Evolutionary conservation across 1,140 invertebrate genomes (phyloP).

Genomic region (Eurytemora carolleeae): DNA sequence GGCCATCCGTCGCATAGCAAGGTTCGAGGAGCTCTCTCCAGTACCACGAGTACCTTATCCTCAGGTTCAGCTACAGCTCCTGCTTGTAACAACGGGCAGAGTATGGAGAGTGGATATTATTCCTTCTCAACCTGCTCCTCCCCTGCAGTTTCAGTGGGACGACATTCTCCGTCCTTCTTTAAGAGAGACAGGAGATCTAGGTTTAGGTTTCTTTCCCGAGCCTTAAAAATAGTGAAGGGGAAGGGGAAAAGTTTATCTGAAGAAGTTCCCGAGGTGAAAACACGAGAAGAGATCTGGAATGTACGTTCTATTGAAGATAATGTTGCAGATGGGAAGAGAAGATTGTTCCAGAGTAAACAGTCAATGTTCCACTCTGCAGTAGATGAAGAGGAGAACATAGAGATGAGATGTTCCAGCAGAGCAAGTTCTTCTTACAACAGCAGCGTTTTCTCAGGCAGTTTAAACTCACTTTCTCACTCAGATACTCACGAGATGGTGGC

Average conservation of each 20-base stretch:
- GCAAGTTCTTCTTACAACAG: not conserved
- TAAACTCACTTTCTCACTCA: not conserved
- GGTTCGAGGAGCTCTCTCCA: too few species aligned
- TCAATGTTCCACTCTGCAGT: not conserved
- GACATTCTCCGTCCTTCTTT: not conserved
- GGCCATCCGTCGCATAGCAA: too few species aligned
- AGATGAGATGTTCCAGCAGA: not conserved
- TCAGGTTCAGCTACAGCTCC: not conserved
- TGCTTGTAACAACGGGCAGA: not conserved
- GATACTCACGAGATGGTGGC: not conserved
- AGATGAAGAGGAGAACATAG: not conserved
- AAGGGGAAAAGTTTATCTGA: not conserved
- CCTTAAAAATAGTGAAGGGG: not conserved
- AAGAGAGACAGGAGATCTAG: not conserved
- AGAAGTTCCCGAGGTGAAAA: not conserved
- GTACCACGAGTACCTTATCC: too few species aligned
- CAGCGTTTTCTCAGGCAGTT: not conserved
- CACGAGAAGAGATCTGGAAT: too few species aligned
- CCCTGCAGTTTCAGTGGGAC: not conserved
- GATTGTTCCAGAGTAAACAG: not conserved
- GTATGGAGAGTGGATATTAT: not conserved
- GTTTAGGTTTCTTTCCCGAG: not conserved
- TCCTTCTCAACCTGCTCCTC: not conserved
- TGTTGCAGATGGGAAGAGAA: not conserved
- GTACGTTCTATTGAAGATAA: too few species aligned